Percentiles rank a stretch among this genome's conserved stretches.
Evolutionary conservation across 2,113 vertebrate genomes (phyloP).

Genomic region (Tachuris rubrigastra): DNA sequence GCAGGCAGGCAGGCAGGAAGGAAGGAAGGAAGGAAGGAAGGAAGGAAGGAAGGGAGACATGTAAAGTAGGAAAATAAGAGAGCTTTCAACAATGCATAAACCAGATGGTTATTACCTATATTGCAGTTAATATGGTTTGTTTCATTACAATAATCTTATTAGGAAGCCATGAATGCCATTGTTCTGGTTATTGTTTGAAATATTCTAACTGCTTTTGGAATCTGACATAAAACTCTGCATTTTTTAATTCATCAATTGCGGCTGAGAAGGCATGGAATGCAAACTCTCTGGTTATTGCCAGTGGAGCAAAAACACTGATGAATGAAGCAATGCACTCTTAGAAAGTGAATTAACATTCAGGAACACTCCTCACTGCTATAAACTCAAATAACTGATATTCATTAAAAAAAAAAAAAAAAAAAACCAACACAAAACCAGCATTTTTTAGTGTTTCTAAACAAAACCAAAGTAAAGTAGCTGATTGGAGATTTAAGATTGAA

Average conservation of each 20-base stretch:
- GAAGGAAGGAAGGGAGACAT: not conserved
- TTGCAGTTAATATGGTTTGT: not conserved
- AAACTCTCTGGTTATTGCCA: not conserved
- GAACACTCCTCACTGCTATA: not conserved
- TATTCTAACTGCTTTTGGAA: not conserved
- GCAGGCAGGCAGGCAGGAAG: not conserved
- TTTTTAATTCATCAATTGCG: not conserved
- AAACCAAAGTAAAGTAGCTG: constrained; percentile 33
- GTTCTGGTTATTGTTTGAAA: not conserved
- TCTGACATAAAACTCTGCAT: not conserved
- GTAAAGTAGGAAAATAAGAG: not conserved
- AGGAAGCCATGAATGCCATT: not conserved
- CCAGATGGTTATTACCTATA: not conserved
- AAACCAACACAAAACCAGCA: not conserved
- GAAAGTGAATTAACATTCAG: not conserved
- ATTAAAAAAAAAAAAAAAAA: not conserved
- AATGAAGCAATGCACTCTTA: not conserved
- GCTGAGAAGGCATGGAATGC: not conserved
- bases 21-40: too few relatives aligned
- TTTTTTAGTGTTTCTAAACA: constrained; percentile 30
- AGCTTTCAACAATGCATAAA: not conserved
- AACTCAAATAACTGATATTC: not conserved
- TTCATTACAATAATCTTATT: not conserved
- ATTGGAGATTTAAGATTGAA: constrained; percentile 41
- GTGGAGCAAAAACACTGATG: not conserved